Evolutionary conservation across 1,140 invertebrate genomes (phyloP), one percentile per base, ranked within the genome.

Genomic region (Drosophila orena): DNA sequence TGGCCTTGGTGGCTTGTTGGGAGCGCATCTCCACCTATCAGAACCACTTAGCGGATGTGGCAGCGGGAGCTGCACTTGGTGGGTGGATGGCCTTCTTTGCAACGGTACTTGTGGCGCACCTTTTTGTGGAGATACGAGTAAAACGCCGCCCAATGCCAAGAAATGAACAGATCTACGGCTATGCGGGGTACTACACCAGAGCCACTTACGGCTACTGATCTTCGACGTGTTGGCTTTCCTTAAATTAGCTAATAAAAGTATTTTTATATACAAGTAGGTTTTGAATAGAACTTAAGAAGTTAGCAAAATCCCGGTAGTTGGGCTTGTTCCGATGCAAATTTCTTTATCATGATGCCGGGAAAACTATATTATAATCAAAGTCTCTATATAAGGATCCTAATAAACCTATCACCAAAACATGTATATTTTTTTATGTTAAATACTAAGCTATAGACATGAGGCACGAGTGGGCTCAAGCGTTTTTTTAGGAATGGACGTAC

Each of bases 121-220:
- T 91, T 10, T 77, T 91, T 38, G 47, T 44, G 11, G 72, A 84
- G 53, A 77, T 80, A 61, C 47, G 84, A 3, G 85, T 84, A 8
- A 89, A 89, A 43, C 77, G 84, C 0, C 66, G 85, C 0, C 84
- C 89, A 53, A 85, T 80, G 84, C 85, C 84, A 6, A 46, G 85
- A 7, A 90, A 89, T 14, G 84, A 89, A 15, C 84, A 89, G 65
- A 89, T 89, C 22, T 89, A 89, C 46, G 85, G 84, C n/a, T 90
- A 90, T 52, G 84, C 84, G 2, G 84, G 84, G 5, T 90, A 83
- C 57, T 89, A 75, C 35, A 77, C 80, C 53, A 62, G 84, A n/a
- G 59, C 85, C n/a, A 89, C 84, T 1, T 89, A 78, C 38, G 73
- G 84, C 3, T 89, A 84, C 49, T 88, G 50, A 60, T 30, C 8